These are phyloP conservation scores for Acrossocheilus wenchowensis DNA, from an alignment of 2,797 vertebrate genomes.

Conservation along the genomic window DNA sequence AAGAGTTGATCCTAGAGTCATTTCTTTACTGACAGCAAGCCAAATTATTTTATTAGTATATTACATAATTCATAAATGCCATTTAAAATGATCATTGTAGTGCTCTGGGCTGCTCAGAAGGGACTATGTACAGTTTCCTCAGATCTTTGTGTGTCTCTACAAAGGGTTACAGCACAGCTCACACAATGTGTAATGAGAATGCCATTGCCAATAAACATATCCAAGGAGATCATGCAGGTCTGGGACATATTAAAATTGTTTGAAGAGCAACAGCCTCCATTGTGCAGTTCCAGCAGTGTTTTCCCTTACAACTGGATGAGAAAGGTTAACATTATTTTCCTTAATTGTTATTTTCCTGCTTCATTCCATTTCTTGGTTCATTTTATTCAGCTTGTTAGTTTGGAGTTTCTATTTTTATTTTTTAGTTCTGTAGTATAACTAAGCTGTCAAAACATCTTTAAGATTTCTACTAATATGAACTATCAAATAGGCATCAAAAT, in stretches of 20 bases:
- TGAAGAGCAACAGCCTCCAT: conserved; percentile 4
- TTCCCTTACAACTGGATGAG: conserved; percentile 9
- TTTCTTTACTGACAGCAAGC: not conserved
- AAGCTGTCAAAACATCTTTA: not conserved
- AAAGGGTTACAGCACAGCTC: conserved; percentile 18
- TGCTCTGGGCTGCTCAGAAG: not conserved
- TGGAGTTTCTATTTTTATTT: not conserved
- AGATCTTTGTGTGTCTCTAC: not conserved
- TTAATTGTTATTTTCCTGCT: conserved; percentile 12
- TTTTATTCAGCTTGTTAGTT: not conserved
- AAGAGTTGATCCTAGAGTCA: not conserved
- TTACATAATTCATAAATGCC: conserved; percentile 8
- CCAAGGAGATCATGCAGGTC: conserved; percentile 5
- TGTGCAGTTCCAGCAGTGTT: conserved; percentile 21
- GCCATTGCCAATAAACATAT: not conserved
- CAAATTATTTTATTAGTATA: not conserved
- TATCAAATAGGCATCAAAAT: not conserved
- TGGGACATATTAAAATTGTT: conserved; percentile 19
- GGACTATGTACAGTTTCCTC: not conserved
- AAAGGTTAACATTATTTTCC: not conserved
- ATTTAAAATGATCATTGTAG: not conserved
- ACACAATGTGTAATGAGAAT: conserved; percentile 18
- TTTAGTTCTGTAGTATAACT: not conserved
- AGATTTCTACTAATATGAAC: not conserved
- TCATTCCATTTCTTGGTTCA: not conserved